These are phyloP conservation scores for Ancistrus triradiatus DNA, from an alignment of 2,113 vertebrate species.

Conservation along the genomic window DNA sequence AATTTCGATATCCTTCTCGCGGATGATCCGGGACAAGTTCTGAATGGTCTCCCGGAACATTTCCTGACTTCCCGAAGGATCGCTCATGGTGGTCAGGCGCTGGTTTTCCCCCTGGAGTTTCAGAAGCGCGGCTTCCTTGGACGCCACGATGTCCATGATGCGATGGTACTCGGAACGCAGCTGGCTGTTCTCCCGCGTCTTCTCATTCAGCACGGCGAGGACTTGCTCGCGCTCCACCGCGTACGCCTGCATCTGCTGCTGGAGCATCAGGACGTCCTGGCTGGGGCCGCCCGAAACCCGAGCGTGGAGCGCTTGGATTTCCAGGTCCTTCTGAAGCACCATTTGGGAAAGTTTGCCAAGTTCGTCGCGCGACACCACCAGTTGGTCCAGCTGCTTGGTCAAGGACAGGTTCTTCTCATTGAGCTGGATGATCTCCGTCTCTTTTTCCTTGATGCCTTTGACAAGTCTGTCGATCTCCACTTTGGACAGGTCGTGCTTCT, in stretches of 20 bases:
- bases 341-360: slow-evolving; percentile 86
- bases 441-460: slow-evolving; percentile 89
- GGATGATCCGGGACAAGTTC: slow-evolving; percentile 93
- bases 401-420: slow-evolving; percentile 90
- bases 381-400: slow-evolving; percentile 83
- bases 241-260: slow-evolving; percentile 89
- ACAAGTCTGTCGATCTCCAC: slow-evolving; percentile 86
- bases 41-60: slow-evolving; percentile 97
- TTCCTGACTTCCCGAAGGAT: slow-evolving; percentile 83
- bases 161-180: slow-evolving; percentile 87
- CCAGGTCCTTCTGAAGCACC: slow-evolving; percentile 89
- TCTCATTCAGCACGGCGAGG: slow-evolving; percentile 87
- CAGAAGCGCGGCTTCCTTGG: slow-evolving; percentile 84
- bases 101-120: slow-evolving; percentile 91
- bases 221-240: slow-evolving; percentile 86
- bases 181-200: slow-evolving; percentile 90
- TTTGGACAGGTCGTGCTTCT: slow-evolving; percentile 96
- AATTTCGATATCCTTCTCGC: slow-evolving; percentile 97
- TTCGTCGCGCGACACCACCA: slow-evolving; percentile 80
- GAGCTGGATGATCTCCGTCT: slow-evolving; percentile 86
- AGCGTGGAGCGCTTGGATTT: slow-evolving; percentile 88
- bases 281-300: slow-evolving; percentile 70
- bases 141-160: slow-evolving; percentile 87
- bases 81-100: slow-evolving; percentile 72
- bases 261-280: slow-evolving; percentile 81